Evolutionary conservation across 2,113 vertebrate species (phyloP).

Genomic region (Naja naja): DNA sequence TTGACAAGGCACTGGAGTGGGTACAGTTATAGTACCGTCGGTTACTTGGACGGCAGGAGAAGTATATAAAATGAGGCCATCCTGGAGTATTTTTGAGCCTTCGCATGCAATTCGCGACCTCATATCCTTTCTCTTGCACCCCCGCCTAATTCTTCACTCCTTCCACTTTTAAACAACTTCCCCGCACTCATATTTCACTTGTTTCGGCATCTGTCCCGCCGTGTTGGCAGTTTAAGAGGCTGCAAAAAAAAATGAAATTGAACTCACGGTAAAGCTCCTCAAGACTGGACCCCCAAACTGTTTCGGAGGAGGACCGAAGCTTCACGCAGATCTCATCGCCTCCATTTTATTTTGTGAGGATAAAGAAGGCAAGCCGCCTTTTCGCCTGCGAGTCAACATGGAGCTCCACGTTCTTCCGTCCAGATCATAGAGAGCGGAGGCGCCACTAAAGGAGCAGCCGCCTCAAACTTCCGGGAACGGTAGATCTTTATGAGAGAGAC

Average conservation of each 20-base stretch:
- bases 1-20: not conserved
- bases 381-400: constrained; percentile 52
- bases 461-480: not conserved
- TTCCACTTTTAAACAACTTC: not conserved
- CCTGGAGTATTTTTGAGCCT: not conserved
- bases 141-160: not conserved
- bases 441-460: not conserved
- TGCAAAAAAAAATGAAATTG: not conserved
- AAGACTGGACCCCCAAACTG: not conserved
- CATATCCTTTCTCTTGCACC: not conserved
- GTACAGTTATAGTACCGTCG: not conserved
- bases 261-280: not conserved
- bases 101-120: not conserved
- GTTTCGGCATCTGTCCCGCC: not conserved
- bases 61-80: not conserved
- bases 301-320: not conserved
- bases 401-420: constrained; percentile 26
- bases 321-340: not conserved
- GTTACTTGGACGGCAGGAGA: too few species aligned
- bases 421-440: not conserved
- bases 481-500: not conserved
- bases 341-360: constrained; percentile 51
- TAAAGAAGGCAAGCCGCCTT: not conserved
- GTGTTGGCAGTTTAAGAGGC: not conserved
- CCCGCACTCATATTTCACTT: not conserved